These are phyloP conservation scores for Dasypolia templi DNA, from an alignment of 2,888 invertebrate genomes.

Conservation along the genomic window DNA sequence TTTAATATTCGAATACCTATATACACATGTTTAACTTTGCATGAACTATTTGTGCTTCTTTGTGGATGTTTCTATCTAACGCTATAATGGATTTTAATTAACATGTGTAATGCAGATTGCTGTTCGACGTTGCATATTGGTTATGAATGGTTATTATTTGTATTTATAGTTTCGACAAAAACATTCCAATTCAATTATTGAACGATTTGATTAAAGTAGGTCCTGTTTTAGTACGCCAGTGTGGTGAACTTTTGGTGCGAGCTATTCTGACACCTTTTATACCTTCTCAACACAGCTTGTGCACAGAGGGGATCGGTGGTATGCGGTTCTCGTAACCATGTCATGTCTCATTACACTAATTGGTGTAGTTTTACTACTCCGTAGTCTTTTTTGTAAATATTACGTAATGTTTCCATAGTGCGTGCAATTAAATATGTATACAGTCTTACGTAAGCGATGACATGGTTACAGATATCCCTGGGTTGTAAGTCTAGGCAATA, in stretches of 20 bases:
- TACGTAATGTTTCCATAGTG: constrained; percentile 72
- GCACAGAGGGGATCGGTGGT: constrained; percentile 86
- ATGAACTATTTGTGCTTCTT: constrained; percentile 76
- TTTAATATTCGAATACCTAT: constrained; percentile 74
- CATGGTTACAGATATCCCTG: constrained; percentile 88
- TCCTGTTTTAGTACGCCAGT: constrained; percentile 70
- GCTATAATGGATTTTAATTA: constrained; percentile 68
- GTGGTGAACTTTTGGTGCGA: constrained; percentile 73
- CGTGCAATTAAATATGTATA: constrained; percentile 70
- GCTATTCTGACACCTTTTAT: constrained; percentile 82
- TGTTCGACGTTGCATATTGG: constrained; percentile 61
- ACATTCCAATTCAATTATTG: constrained; percentile 69
- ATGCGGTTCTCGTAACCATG: constrained; percentile 88
- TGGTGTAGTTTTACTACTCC: constrained; percentile 69
- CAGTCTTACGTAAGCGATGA: constrained; percentile 72
- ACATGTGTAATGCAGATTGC: constrained; percentile 66
- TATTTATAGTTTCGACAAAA: constrained; percentile 53
- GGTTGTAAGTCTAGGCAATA: constrained; percentile 89
- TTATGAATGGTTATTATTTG: constrained; percentile 59
- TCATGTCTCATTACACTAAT: constrained; percentile 74
- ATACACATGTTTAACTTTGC: constrained; percentile 66
- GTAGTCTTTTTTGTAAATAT: constrained; percentile 83
- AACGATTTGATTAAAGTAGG: constrained; percentile 65
- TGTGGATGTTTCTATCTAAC: constrained; percentile 72
- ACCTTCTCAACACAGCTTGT: constrained; percentile 84